Percentiles rank a stretch among this genome's conserved stretches.
phyloP scores from a whole-genome alignment of 2,797 vertebrate species.

The Pangasius mekongensis region DNA sequence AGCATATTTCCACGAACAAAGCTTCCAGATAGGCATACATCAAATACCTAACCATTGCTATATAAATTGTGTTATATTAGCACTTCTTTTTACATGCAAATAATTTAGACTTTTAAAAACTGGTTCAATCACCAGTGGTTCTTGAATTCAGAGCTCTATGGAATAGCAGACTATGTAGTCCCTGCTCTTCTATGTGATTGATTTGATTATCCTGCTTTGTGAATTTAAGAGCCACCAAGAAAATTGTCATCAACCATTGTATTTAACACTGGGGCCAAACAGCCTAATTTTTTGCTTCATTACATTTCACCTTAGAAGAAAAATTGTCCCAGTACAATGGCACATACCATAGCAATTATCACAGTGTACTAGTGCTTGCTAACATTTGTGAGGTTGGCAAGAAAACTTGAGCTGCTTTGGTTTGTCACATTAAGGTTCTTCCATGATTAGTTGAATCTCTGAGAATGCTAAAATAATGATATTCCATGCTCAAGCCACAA shows the following conservation, averaged over 20 bases:
- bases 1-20: background rate
- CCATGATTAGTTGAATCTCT: background rate
- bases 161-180: background rate
- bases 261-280: background rate
- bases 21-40: background rate
- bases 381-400: background rate
- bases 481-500: background rate
- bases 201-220: background rate
- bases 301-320: background rate
- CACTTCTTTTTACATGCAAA: background rate
- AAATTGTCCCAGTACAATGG: background rate
- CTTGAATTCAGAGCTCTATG: background rate
- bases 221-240: background rate
- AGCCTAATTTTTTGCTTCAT: background rate
- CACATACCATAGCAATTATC: background rate
- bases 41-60: background rate
- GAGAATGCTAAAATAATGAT: background rate
- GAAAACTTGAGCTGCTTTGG: background rate
- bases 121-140: background rate
- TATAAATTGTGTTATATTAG: background rate
- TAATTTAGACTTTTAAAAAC: background rate
- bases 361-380: background rate
- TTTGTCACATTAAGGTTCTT: background rate
- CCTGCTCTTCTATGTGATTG: background rate
- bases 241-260: background rate